These are phyloP conservation scores for Cryptocephalus primarius DNA, from an alignment of 2,888 invertebrate species.

Conservation along the genomic window DNA sequence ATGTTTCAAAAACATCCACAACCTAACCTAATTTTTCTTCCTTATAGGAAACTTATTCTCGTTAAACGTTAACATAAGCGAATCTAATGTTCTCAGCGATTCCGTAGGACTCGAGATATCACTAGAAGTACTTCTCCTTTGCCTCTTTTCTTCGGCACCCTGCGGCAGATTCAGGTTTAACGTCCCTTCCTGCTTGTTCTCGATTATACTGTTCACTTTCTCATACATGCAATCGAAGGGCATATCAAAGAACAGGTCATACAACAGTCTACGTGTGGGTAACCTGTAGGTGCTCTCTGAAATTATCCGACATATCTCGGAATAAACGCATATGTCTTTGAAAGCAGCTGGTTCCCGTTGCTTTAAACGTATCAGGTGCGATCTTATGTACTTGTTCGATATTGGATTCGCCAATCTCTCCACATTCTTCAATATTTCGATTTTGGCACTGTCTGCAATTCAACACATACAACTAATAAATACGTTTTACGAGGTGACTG, in stretches of 20 bases:
- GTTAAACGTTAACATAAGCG: constrained; percentile 44
- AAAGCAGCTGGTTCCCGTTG: constrained; percentile 63
- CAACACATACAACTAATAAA: not conserved
- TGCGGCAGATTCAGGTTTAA: not conserved
- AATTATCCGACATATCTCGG: constrained; percentile 70
- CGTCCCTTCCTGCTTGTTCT: not conserved
- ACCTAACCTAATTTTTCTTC: constrained; percentile 1
- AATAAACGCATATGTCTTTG: constrained; percentile 84
- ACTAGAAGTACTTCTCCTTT: constrained; percentile 14
- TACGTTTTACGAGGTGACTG: too few relatives aligned
- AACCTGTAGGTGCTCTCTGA: constrained; percentile 72
- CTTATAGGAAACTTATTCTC: constrained; percentile 49
- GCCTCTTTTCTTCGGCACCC: not conserved
- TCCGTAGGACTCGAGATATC: constrained; percentile 20
- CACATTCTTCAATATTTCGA: constrained; percentile 59
- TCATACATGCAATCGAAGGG: constrained; percentile 53
- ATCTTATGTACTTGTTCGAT: constrained; percentile 69
- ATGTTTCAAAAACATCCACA: too few relatives aligned
- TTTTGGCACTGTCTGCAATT: constrained; percentile 18
- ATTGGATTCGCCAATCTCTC: constrained; percentile 70
- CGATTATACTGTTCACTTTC: constrained; percentile 25
- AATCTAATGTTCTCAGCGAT: constrained; percentile 31
- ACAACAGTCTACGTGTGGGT: constrained; percentile 75
- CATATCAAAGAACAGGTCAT: constrained; percentile 86
- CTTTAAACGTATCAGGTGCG: constrained; percentile 64